phyloP scores from a whole-genome alignment of 2,888 invertebrate genomes.

The Mesoligia furuncula region DNA sequence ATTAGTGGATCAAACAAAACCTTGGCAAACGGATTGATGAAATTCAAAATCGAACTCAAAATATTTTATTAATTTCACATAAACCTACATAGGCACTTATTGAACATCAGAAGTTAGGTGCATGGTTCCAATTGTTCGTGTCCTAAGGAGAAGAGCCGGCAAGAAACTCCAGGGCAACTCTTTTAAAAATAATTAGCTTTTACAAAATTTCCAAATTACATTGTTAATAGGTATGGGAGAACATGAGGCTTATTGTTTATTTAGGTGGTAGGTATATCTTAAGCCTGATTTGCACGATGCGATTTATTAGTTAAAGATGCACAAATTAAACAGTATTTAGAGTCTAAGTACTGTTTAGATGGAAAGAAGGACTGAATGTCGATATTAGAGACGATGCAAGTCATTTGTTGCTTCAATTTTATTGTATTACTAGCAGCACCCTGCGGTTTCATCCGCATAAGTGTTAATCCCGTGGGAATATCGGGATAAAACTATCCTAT shows the following conservation, averaged over 20 bases:
- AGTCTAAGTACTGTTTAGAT: too few species aligned
- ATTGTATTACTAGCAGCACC: too few species aligned
- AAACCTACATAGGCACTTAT: background rate
- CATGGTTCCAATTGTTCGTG: too few species aligned
- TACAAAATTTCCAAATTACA: background rate
- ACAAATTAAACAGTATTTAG: too few species aligned
- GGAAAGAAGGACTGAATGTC: too few species aligned
- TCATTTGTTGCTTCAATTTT: too few species aligned
- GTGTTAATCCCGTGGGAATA: too few species aligned
- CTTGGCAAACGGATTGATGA: background rate
- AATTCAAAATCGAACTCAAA: background rate
- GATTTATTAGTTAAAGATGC: background rate
- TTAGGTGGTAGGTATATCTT: background rate
- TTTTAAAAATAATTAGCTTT: background rate
- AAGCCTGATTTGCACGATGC: background rate
- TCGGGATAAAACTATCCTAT: too few species aligned
- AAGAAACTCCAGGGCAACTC: background rate
- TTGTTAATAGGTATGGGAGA: background rate
- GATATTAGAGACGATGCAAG: too few species aligned
- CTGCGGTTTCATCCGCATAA: too few species aligned
- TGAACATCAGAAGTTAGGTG: background rate
- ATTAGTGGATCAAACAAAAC: background rate
- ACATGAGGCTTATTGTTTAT: background rate
- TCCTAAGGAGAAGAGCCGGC: background rate
- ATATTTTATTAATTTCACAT: background rate